Evolutionary conservation across 2,113 vertebrate genomes (phyloP), one percentile per base, ranked within the genome.

Genomic region (Bufo gargarizans): DNA sequence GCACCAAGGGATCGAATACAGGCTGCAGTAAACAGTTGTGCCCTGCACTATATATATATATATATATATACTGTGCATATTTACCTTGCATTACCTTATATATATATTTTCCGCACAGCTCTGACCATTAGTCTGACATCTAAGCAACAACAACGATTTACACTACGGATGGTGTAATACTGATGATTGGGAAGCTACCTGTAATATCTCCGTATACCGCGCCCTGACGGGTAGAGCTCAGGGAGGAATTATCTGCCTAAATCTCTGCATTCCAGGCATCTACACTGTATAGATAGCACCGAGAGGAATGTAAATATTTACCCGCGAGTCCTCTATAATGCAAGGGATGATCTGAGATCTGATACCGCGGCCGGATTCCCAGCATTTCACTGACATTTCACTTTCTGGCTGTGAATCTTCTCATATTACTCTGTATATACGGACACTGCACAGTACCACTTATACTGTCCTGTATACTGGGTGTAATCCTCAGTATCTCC

Each of bases 281-380:
- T 8, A 10, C 61, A 0, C 4, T 4, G 65, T 20, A n/a, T 8
- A 58, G 11, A 72, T 43, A 72, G 53, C 19, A 20, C 16, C 22
- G 47, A 20, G 65, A 69, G 22, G 49, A 55, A 56, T 56, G 71
- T 72, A 85, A 85, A 85, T 85, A 85, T 85, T 74, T 85, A 85
- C 63, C 53, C 4, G 19, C 43, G 47, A 22, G 10, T 55, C 77
- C 71, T 13, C 0, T 69, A 71, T 43, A 43, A 71, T 14, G 65
- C 10, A 71, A 33, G 19, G 22, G 9, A 1, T 3, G 71, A 72
- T 17, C 33, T 74, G 33, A 71, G 33, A 71, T 43, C 71, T 6
- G 16, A 45, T 17, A 6, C 71, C 69, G 33, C 33, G 33, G 33
- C 33, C 9, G 69, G 14, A 2, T 43, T 33, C 22, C 1, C 22